phyloP scores from a whole-genome alignment of 2,888 invertebrate species.

The Trachelus troglodyta region DNA sequence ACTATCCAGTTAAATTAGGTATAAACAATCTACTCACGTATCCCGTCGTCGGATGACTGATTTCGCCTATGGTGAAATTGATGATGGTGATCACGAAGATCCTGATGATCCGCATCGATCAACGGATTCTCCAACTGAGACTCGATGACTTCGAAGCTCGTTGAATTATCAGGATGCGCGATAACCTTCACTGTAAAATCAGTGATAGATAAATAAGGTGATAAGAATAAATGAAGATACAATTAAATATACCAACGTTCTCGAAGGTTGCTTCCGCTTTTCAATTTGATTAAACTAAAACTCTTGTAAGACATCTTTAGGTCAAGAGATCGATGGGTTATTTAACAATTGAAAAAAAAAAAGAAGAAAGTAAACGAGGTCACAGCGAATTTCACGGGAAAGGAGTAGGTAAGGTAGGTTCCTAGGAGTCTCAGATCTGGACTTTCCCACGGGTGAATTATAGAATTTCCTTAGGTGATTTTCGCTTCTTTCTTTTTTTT shows the following conservation, averaged over 20 bases:
- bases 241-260: not conserved
- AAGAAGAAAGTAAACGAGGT: not conserved
- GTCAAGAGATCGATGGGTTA: not conserved
- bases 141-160: slow-evolving; percentile 70
- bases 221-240: not conserved
- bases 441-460: not conserved
- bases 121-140: slow-evolving; percentile 73
- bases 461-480: not conserved
- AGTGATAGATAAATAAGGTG: not conserved
- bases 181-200: slow-evolving; percentile 73
- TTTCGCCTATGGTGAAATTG: slow-evolving; percentile 53
- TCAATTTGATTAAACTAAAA: not conserved
- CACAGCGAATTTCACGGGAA: not conserved
- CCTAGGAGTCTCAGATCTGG: not conserved
- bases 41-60: slow-evolving; percentile 45
- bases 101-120: slow-evolving; percentile 70
- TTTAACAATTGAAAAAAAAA: not conserved
- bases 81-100: slow-evolving; percentile 65
- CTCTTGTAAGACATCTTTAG: not conserved
- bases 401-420: not conserved
- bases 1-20: not conserved
- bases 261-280: not conserved
- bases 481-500: not conserved
- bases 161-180: slow-evolving; percentile 71
- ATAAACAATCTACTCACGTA: not conserved